phyloP scores from a whole-genome alignment of 37 sponge, comb jelly and placozoan species.

The Lycopodina hypogea region DNA sequence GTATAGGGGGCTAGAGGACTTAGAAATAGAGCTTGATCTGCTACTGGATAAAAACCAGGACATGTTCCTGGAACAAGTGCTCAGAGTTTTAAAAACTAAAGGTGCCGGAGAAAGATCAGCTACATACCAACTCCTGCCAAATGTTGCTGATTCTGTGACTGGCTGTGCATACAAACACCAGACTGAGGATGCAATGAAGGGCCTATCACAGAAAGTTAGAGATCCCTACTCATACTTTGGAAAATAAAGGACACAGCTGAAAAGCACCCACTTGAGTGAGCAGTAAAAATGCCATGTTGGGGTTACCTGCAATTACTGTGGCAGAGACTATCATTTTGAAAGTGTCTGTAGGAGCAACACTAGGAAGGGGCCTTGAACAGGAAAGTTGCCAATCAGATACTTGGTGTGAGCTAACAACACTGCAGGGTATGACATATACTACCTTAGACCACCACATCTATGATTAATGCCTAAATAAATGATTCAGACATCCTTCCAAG shows the following conservation, averaged over 20 bases:
- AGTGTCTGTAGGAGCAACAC: constrained; percentile 14
- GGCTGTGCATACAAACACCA: too few relatives aligned
- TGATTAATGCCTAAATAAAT: constrained; percentile 11
- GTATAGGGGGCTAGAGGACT: constrained; percentile 28
- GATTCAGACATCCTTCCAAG: constrained; percentile 21
- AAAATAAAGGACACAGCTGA: constrained; percentile 21
- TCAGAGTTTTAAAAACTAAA: constrained; percentile 31
- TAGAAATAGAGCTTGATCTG: constrained; percentile 38
- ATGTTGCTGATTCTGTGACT: constrained; percentile 31
- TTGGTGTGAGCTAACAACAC: background rate
- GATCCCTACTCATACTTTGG: constrained; percentile 30
- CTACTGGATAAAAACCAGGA: constrained; percentile 43
- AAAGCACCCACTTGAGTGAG: constrained; percentile 37
- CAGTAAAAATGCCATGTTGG: constrained; percentile 31
- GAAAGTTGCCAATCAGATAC: background rate
- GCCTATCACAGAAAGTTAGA: constrained; percentile 14
- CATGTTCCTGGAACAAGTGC: constrained; percentile 28
- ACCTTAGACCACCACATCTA: constrained; percentile 19
- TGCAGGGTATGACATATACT: too few relatives aligned
- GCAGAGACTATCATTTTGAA: constrained; percentile 28
- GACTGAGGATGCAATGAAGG: constrained; percentile 14
- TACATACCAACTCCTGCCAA: constrained; percentile 22
- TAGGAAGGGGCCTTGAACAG: background rate
- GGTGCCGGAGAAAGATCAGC: constrained; percentile 38
- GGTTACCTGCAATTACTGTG: constrained; percentile 16